These are phyloP conservation scores for Drosophila leontia DNA, from an alignment of 1,140 invertebrate genomes.

Conservation along the genomic window DNA sequence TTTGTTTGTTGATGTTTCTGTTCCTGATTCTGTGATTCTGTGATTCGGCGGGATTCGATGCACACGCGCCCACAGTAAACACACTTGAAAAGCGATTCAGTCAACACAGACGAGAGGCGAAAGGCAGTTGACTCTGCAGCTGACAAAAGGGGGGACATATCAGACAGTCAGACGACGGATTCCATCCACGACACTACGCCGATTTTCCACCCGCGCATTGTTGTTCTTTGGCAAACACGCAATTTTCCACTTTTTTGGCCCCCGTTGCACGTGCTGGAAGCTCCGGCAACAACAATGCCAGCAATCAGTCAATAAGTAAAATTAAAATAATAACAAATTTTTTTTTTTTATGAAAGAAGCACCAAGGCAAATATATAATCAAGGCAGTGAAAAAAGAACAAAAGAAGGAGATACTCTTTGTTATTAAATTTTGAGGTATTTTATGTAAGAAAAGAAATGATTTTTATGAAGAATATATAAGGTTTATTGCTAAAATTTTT, in stretches of 20 bases:
- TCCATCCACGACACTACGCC: slow-evolving; percentile 7
- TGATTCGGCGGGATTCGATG: slow-evolving; percentile 10
- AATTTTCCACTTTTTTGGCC: slow-evolving; percentile 68
- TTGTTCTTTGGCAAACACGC: slow-evolving; percentile 72
- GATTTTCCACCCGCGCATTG: slow-evolving; percentile 21
- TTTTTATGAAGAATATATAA: too few species aligned
- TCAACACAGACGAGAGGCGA: slow-evolving; percentile 31
- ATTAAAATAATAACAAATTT: slow-evolving; percentile 77
- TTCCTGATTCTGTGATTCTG: slow-evolving; percentile 9
- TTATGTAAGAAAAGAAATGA: neutral
- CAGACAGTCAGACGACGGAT: neutral
- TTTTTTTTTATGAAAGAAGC: slow-evolving; percentile 40
- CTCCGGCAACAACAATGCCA: slow-evolving; percentile 29
- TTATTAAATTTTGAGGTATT: neutral
- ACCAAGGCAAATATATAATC: slow-evolving; percentile 60
- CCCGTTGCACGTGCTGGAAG: slow-evolving; percentile 28
- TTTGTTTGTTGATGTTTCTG: slow-evolving; percentile 33
- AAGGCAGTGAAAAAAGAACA: slow-evolving; percentile 9
- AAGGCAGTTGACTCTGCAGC: slow-evolving; percentile 27
- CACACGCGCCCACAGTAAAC: slow-evolving; percentile 75
- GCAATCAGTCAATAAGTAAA: slow-evolving; percentile 71
- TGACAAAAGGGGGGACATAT: neutral
- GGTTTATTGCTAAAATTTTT: too few species aligned
- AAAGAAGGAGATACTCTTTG: neutral
- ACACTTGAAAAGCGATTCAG: slow-evolving; percentile 62